phyloP scores from a whole-genome alignment of 2,888 invertebrate genomes.

The Phengaris arion region DNA sequence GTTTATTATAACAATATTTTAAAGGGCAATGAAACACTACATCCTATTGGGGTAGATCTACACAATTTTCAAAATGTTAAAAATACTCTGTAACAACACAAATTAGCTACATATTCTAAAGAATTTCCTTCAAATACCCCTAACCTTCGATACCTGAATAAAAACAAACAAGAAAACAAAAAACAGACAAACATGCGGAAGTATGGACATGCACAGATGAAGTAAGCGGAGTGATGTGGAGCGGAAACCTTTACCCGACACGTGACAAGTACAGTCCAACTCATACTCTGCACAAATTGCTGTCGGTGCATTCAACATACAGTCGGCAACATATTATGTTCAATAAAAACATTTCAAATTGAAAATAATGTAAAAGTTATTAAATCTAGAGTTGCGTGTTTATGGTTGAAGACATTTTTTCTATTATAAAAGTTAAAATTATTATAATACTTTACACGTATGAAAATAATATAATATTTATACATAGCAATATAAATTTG shows the following conservation, averaged over 20 bases:
- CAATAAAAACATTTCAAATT: too few relatives aligned
- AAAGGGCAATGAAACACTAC: background rate
- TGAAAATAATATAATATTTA: too few relatives aligned
- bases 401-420: too few relatives aligned
- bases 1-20: background rate
- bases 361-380: too few relatives aligned
- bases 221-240: conserved; percentile 9
- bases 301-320: too few relatives aligned
- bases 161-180: background rate
- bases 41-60: background rate
- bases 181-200: background rate
- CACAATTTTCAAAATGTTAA: background rate
- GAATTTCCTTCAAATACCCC: background rate
- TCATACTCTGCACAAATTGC: background rate
- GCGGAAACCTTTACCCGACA: conserved; percentile 28
- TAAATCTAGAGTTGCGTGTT: too few relatives aligned
- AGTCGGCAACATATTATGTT: too few relatives aligned
- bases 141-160: background rate
- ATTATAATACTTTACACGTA: too few relatives aligned
- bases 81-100: background rate
- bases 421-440: too few relatives aligned
- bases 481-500: too few relatives aligned
- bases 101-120: background rate
- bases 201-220: conserved; percentile 12
- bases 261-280: conserved; percentile 17